Percentiles rank a stretch among this genome's conserved stretches.
These are phyloP conservation scores for Acanthisitta chloris DNA, from an alignment of 2,113 vertebrate species.

Conservation along the genomic window DNA sequence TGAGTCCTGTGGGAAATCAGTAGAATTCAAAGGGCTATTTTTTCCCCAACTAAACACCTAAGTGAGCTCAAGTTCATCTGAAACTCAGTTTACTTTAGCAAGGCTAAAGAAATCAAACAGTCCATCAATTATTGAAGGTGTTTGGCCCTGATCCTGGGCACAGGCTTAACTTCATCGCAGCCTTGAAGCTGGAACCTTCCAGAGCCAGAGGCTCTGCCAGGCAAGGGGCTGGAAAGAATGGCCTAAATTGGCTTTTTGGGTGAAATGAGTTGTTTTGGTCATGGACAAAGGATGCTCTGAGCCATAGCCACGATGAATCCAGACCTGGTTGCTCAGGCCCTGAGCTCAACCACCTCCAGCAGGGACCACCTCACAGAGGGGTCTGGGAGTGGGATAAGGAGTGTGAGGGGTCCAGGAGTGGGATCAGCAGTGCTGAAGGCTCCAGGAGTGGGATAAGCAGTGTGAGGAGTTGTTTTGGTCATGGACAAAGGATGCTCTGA, in stretches of 20 bases:
- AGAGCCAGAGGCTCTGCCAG: not conserved
- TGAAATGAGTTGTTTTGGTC: fast-evolving
- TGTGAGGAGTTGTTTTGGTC: fast-evolving
- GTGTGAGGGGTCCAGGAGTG: not conserved
- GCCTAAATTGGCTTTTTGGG: not conserved
- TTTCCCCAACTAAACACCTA: not conserved
- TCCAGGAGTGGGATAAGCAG: too few relatives aligned
- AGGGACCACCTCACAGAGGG: not conserved
- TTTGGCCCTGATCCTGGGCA: not conserved
- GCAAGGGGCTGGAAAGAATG: not conserved
- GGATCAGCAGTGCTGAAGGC: not conserved
- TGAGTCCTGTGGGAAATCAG: slow-evolving; percentile 20
- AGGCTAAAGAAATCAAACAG: slow-evolving; percentile 15
- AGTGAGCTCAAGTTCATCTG: not conserved
- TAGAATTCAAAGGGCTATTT: not conserved
- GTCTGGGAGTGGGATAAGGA: fast-evolving
- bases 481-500: not conserved
- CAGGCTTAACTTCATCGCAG: not conserved
- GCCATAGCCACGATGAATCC: not conserved
- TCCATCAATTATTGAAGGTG: slow-evolving; percentile 32
- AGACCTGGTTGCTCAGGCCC: not conserved
- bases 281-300: not conserved
- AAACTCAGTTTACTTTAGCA: slow-evolving; percentile 4
- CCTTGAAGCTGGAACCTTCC: not conserved
- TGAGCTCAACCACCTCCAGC: not conserved